phyloP scores from a whole-genome alignment of 2,888 invertebrate species.

The Hoplodrina blanda region DNA sequence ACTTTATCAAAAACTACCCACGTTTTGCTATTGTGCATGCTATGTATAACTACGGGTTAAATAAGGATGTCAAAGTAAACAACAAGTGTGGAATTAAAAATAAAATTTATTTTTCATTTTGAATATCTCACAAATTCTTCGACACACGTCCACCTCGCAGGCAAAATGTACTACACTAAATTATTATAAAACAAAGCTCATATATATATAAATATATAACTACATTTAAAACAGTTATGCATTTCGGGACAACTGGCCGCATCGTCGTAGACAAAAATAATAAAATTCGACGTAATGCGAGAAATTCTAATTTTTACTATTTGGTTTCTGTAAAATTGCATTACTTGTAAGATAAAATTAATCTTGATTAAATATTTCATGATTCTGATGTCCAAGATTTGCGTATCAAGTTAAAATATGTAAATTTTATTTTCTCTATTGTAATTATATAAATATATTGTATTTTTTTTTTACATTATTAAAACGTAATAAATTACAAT shows the following conservation, averaged over 20 bases:
- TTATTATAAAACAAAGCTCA: conserved; percentile 87
- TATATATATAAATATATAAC: conserved; percentile 86
- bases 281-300: conserved; percentile 13
- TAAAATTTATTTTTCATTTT: conserved; percentile 89
- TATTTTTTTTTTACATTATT: conserved; percentile 14
- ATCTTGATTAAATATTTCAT: conserved; percentile 1
- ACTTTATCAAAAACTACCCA: too few relatives aligned
- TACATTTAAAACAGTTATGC: conserved; percentile 82
- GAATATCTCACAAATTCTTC: conserved; percentile 87
- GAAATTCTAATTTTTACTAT: conserved; percentile 18
- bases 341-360: conserved; percentile 4
- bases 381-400: conserved; percentile 17
- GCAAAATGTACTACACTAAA: conserved; percentile 81
- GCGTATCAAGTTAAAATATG: background rate
- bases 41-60: background rate
- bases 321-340: conserved; percentile 15
- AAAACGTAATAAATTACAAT: conserved; percentile 22
- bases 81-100: conserved; percentile 85
- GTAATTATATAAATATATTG: conserved; percentile 21
- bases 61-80: conserved; percentile 65
- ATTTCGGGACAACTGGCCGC: conserved; percentile 67
- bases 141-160: conserved; percentile 76
- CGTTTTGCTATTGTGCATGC: too few relatives aligned
- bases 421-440: conserved; percentile 16
- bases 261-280: conserved; percentile 51